phyloP scores from a whole-genome alignment of 2,113 vertebrate species.

The Anolis carolinensis region DNA sequence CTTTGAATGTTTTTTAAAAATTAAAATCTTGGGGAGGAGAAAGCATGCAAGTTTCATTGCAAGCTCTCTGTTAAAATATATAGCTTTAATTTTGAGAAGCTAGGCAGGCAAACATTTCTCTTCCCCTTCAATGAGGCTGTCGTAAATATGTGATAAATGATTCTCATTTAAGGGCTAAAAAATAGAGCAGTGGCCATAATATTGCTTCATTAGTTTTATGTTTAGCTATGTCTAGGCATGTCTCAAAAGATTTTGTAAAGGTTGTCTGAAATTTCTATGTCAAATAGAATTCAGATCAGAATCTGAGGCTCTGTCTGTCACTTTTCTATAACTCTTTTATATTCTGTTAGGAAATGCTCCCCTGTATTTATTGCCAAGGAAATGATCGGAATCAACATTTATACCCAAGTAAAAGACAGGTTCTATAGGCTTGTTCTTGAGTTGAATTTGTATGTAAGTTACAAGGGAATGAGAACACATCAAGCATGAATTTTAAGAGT shows the following conservation, averaged over 20 bases:
- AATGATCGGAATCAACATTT: too few relatives aligned
- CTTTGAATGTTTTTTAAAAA: background rate
- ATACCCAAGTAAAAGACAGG: too few relatives aligned
- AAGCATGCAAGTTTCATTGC: background rate
- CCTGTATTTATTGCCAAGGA: too few relatives aligned
- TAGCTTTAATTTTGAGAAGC: slow-evolving; percentile 13
- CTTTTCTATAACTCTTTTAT: background rate
- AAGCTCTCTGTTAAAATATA: slow-evolving; percentile 21
- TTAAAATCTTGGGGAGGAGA: background rate
- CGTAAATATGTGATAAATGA: slow-evolving; percentile 19
- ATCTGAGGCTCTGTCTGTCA: background rate
- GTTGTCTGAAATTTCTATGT: background rate
- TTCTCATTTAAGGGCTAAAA: slow-evolving; percentile 35
- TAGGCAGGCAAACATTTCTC: slow-evolving; percentile 23
- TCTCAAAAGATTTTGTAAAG: background rate
- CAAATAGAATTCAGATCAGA: background rate
- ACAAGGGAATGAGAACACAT: too few relatives aligned
- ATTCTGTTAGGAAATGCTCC: background rate
- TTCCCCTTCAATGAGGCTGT: slow-evolving; percentile 15
- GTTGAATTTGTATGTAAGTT: too few relatives aligned
- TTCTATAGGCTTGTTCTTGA: too few relatives aligned
- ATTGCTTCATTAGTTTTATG: slow-evolving; percentile 15
- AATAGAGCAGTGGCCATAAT: slow-evolving; percentile 16
- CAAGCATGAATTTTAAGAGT: too few relatives aligned
- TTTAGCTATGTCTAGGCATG: background rate